Evolutionary conservation across 2,888 invertebrate genomes (phyloP), one percentile per base, ranked within the genome.

Genomic region (Notodonta ziczac): DNA sequence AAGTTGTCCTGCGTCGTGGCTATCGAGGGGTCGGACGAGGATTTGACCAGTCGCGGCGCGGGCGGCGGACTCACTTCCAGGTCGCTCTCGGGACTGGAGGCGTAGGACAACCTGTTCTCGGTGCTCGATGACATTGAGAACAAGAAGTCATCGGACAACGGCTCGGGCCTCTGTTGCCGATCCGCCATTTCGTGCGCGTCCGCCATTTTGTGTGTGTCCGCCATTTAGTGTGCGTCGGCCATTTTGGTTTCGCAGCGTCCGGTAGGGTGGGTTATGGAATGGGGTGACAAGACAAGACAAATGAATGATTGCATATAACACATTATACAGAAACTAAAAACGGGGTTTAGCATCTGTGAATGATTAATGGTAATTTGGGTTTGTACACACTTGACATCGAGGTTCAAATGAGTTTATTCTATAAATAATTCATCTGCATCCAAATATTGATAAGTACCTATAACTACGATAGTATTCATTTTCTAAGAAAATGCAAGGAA

Each of bases 81-180:
- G 93, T 99, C 99, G 87, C 98, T 98, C 94, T 99, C 98, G 71
- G 98, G 98, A 87, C 98, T 98, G 85, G 98, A 98, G 73, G 98
- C 98, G 93, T 98, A 98, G 85, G 98, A 98, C 77, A 98, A 95
- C 86, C 98, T 97, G 88, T 98, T 96, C 86, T 94, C 94, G 42
- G 92, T 94, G 74, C 91, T 91, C 85, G 97, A 97, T 78, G 98
- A 98, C 98, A 99, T 98, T 86, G 99, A 99, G 95, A 99, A 99
- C 87, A 99, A 96, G 96, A 99, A 98, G 95, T 99, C 99, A 94
- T 99, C 99, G 83, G 98, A 98, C 89, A 99, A 95, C 89, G 98
- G 97, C 94, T 99, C 98, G 89, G 98, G 98, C 88, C 98, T 98
- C 98, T 98, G 95, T 81, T 75, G 62, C 57, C 75, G 74, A 75